phyloP scores from a whole-genome alignment of 2,797 vertebrate species.

The Phataginus tetradactyla region DNA sequence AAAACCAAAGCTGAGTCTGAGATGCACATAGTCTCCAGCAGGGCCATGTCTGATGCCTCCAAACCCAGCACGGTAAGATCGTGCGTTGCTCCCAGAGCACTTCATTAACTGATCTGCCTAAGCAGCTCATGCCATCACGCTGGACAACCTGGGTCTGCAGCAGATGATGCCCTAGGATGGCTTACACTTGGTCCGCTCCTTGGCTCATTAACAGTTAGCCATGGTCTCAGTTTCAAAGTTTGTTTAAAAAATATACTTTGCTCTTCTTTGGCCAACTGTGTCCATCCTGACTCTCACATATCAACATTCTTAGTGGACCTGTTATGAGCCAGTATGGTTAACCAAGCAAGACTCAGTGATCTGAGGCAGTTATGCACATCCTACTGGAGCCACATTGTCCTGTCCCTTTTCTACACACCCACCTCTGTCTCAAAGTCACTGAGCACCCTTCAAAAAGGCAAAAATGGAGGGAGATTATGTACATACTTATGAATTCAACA shows the following conservation, averaged over 20 bases:
- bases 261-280: background rate
- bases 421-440: background rate
- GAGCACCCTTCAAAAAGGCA: background rate
- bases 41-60: background rate
- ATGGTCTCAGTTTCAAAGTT: background rate
- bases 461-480: background rate
- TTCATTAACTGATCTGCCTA: background rate
- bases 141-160: background rate
- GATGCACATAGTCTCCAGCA: background rate
- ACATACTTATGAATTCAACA: background rate
- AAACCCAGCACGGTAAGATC: background rate
- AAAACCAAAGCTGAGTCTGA: background rate
- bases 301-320: background rate
- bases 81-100: background rate
- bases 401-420: background rate
- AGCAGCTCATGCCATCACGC: background rate
- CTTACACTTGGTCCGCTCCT: background rate
- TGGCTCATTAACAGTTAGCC: background rate
- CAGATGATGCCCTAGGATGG: background rate
- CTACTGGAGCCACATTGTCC: background rate
- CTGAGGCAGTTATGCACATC: background rate
- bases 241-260: background rate
- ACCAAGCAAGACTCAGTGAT: background rate
- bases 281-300: background rate
- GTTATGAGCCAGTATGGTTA: background rate